These are phyloP conservation scores for Steinernema hermaphroditum DNA, from an alignment of 2,888 invertebrate species.

Conservation along the genomic window DNA sequence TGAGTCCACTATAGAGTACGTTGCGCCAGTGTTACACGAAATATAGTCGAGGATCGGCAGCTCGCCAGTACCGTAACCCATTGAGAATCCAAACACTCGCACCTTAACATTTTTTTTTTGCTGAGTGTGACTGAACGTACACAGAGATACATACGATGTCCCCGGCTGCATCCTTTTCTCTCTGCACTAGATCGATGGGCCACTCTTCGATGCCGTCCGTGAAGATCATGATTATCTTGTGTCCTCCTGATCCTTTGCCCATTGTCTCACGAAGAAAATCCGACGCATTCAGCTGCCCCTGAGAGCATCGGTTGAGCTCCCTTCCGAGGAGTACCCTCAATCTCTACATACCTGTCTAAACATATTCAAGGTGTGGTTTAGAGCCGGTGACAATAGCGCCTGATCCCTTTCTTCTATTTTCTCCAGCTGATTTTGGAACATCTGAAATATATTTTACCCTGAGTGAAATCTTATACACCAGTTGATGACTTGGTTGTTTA, in stretches of 20 bases:
- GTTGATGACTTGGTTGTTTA: too few species aligned
- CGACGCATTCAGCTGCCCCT: conserved; percentile 3
- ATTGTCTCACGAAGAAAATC: conserved; percentile 10
- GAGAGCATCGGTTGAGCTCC: background rate
- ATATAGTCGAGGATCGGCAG: conserved; percentile 54
- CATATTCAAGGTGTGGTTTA: conserved; percentile 42
- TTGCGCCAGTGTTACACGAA: conserved; percentile 46
- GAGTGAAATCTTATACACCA: too few species aligned
- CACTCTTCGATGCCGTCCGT: conserved; percentile 72
- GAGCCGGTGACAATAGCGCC: conserved; percentile 54
- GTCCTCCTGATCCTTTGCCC: conserved; percentile 68
- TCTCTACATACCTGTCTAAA: background rate
- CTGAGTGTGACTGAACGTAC: background rate
- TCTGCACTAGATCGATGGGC: conserved; percentile 69
- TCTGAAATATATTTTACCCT: conserved; percentile 36
- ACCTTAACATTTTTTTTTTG: conserved; percentile 49
- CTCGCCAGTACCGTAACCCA: conserved; percentile 60
- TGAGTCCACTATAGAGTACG: conserved; percentile 54
- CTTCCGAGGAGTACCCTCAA: too few species aligned
- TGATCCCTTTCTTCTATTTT: conserved; percentile 60
- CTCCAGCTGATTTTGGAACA: conserved; percentile 55
- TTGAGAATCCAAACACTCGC: conserved; percentile 60
- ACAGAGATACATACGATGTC: conserved; percentile 32
- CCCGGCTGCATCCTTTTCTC: conserved; percentile 53
- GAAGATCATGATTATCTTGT: conserved; percentile 71